Conservation (phyloP, 64 coral and sea anemone genomes). For the Montipora foliosa region DNA sequence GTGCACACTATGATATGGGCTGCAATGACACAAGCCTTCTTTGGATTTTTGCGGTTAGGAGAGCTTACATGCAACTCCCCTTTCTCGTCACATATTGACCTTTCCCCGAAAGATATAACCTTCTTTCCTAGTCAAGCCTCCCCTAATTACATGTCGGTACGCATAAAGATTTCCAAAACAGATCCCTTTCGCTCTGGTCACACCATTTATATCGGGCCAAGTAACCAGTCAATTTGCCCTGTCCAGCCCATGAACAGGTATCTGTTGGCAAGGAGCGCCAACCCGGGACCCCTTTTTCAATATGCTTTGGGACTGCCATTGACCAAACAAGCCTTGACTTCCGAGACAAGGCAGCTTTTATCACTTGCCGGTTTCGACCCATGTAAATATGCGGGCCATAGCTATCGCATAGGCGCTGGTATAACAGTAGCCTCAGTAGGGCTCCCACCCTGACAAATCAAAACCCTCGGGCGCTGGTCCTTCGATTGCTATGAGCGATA, state of each 20-base stretch:
- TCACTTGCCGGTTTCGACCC: conserved; percentile 5
- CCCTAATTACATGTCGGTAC: neutral
- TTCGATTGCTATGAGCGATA: conserved; percentile 34
- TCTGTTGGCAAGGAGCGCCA: neutral
- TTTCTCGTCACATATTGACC: too few relatives aligned
- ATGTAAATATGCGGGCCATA: neutral
- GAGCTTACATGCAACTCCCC: conserved; percentile 65
- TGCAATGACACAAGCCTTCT: conserved; percentile 71
- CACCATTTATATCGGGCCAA: neutral
- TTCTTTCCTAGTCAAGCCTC: neutral
- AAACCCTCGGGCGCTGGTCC: conserved; percentile 28
- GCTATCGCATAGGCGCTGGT: conserved; percentile 17
- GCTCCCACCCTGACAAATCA: conserved; percentile 31
- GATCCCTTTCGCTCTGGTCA: conserved; percentile 18
- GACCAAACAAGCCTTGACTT: conserved; percentile 22
- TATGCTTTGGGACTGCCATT: conserved; percentile 23
- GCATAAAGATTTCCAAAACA: conserved; percentile 33
- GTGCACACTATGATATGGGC: neutral
- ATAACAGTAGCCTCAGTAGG: conserved; percentile 22
- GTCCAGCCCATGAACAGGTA: neutral
- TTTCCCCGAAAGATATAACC: neutral
- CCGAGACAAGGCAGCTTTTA: neutral
- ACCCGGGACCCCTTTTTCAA: too few relatives aligned
- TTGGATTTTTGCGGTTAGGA: conserved; percentile 61
- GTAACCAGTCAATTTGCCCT: neutral